A percentile compares a stretch with the other conserved stretches of the same genome.
Evolutionary conservation across 1,140 invertebrate genomes (phyloP).

Genomic region (Pogonognathellus flavescens): DNA sequence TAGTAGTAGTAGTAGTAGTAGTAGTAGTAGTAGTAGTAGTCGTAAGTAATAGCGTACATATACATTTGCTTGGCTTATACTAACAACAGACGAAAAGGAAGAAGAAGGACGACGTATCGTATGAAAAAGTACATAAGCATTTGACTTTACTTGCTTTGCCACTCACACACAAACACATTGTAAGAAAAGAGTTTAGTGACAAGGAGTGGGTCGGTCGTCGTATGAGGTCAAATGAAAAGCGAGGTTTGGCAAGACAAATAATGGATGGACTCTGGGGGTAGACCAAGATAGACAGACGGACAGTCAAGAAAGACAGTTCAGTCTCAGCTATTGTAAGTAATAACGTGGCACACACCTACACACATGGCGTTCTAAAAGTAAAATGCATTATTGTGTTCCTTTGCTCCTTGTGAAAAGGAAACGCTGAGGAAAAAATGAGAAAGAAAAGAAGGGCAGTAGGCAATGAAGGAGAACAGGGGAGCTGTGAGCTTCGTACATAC

Average conservation of each 20-base stretch:
- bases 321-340: slow-evolving; percentile 33
- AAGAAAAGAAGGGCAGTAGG: slow-evolving; percentile 30
- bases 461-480: slow-evolving; percentile 37
- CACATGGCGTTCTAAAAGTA: neutral
- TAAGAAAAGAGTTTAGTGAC: slow-evolving; percentile 28
- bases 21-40: too few species aligned
- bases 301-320: neutral
- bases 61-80: too few species aligned
- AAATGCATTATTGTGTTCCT: too few species aligned
- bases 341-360: neutral
- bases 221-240: slow-evolving; percentile 26
- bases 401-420: neutral
- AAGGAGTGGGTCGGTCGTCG: neutral
- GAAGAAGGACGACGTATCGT: too few species aligned
- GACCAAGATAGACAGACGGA: slow-evolving; percentile 33
- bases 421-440: neutral
- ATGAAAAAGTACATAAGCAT: too few species aligned
- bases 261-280: slow-evolving; percentile 44
- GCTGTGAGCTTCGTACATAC: neutral
- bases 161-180: neutral
- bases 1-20: too few species aligned
- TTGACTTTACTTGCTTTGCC: too few species aligned
- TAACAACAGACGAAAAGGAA: too few species aligned
- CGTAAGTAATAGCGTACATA: too few species aligned
- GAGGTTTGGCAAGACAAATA: slow-evolving; percentile 20